Base-by-base conservation (phyloP, 2,797 vertebrate species). In the Nannoperca australis region DNA sequence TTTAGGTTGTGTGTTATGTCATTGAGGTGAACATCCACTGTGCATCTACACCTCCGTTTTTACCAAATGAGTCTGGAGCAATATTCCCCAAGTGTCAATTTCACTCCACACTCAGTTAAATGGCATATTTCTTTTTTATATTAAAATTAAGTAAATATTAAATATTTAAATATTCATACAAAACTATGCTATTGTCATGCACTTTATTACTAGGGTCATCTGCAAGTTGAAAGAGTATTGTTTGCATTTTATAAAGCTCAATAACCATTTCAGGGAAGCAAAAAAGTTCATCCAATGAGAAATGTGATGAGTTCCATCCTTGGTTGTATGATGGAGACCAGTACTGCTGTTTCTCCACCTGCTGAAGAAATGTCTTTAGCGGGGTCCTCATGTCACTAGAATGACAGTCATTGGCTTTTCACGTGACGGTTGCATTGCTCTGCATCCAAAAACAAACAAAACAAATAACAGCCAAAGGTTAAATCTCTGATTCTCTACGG, bases 401-500 rank as follows among this genome's bases (percentile, higher is more conserved):
- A 51, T 82, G 89, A 88, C 88, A 85, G 86, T 92, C 90, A 85
- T 49, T 55, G 76, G n/a, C 24, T 72, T 53, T 60, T 93, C 89
- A 87, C 87, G 83, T 94, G 94, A 94, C 90, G 89, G 88, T 93
- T 87, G 90, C 93, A 92, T 93, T 92, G 75, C 88, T 94, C 92
- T 93, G 93, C 93, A 93, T 93, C 89, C 91, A 74, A 78, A 76
- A 78, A 70, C 59, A 76, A 82, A 81, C 64, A 73, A 64, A 71
- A 75, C 59, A 84, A 82, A 18, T 62, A 71, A 63, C 78, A 66
- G 30, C 75, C 30, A 72, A 66, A 69, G 70, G 82, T 98, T 95
- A 99, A 91, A 99, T 98, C 91, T 96, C 96, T 0, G 98, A 98
- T 92, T 99, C 98, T 90, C 95, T 95, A 68, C 95, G 94, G 56